These are phyloP conservation scores for Leptatherina wallacei DNA, from an alignment of 2,797 vertebrate species.

Conservation along the genomic window DNA sequence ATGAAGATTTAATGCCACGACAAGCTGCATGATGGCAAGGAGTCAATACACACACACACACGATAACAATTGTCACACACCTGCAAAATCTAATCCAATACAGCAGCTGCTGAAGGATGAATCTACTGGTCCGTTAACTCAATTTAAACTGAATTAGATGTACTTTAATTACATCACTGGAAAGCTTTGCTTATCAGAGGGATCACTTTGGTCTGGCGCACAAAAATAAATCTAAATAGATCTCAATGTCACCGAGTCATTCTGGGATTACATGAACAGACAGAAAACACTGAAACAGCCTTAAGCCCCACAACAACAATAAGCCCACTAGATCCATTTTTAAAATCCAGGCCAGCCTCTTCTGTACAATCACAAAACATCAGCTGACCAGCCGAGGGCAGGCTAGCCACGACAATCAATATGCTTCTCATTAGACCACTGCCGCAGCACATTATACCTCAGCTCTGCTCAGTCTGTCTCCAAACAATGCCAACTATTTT, in stretches of 20 bases:
- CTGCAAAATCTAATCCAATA: not conserved
- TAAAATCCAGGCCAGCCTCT: constrained; percentile 23
- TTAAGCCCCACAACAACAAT: constrained; percentile 13
- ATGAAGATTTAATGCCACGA: not conserved
- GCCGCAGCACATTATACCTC: constrained; percentile 41
- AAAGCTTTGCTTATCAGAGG: not conserved
- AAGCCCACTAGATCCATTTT: constrained; percentile 11
- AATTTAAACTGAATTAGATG: not conserved
- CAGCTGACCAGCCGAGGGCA: constrained; percentile 45
- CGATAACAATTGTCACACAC: not conserved
- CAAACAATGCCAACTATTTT: constrained; percentile 79
- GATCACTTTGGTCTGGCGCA: not conserved
- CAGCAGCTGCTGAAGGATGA: too few relatives aligned
- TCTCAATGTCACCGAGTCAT: not conserved
- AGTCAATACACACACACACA: too few relatives aligned
- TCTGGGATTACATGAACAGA: constrained; percentile 10
- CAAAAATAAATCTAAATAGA: constrained; percentile 4
- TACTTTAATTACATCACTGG: not conserved
- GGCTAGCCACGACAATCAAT: constrained; percentile 54
- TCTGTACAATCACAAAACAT: constrained; percentile 38
- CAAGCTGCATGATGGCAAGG: not conserved
- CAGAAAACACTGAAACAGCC: not conserved
- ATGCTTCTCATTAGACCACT: constrained; percentile 55
- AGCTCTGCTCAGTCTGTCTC: constrained; percentile 49
- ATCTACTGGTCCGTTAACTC: not conserved